Evolutionary conservation across 1,140 invertebrate species (phyloP), one percentile per base, ranked within the genome.

Genomic region (Thaumatotibia leucotreta): DNA sequence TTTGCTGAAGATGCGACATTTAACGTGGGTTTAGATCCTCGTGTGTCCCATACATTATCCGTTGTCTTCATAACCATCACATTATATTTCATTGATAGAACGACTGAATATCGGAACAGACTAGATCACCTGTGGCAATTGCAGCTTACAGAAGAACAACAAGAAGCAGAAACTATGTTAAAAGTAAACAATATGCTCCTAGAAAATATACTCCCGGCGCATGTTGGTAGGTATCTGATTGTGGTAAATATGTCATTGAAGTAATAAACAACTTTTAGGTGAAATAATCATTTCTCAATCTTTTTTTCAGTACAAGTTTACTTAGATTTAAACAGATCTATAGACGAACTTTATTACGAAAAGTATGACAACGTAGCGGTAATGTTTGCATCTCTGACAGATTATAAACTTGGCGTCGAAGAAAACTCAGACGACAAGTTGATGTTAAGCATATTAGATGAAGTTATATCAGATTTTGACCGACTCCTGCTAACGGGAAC

Each of bases 351-450:
- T 0, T 98, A 97, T 85, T 95, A 96, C 75, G 96, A 98, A 88
- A 94, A 95, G 62, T 97, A 98, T 81, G 93, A 94, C 33, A 94
- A 95, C 76, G 96, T 97, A 0, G 95, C 96, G 0, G 97, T 98
- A 0, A 97, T 98, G 96, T 98, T 98, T 91, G 97, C 97, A 0
- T 97, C 97, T 0, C 94, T 98, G 20, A 96, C 96, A 4, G 95
- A 97, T 82, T 95, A 97, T 79, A 91, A 91, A 69, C 79, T 92
- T 9, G 89, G 89, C 1, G 72, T 92, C 4, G 86, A 90, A 64
- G 94, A 95, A 70, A 95, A 95, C 69, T 93, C 93, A 4, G 88
- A 91, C 45, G 93, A 93, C 27, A 92, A 94, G 70, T 94, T 94
- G 62, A 95, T 96, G 65, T 88, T 98, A 10, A 91, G 94, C 65